Conservation (phyloP, 2,797 vertebrate species). For the Hoplostethus atlanticus region DNA sequence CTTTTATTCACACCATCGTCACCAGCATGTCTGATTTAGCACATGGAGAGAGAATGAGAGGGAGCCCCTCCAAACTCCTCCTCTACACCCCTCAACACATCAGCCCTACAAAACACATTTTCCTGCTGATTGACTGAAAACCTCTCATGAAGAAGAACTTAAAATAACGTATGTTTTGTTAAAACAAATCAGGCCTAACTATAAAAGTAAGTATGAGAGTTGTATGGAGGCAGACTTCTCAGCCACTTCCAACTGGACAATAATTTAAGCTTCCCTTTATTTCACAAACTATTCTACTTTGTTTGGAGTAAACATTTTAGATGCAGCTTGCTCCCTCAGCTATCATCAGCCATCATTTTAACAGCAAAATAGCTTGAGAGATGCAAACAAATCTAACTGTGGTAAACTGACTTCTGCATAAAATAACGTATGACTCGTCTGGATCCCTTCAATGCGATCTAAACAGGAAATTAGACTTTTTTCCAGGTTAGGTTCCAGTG, state of each 20-base stretch:
- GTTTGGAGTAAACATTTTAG: constrained; percentile 25
- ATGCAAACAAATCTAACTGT: background rate
- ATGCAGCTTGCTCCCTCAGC: background rate
- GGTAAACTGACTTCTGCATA: constrained; percentile 8
- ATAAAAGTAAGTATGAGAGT: background rate
- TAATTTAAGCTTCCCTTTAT: constrained; percentile 22
- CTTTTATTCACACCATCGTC: constrained; percentile 34
- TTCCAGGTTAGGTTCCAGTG: constrained; percentile 4
- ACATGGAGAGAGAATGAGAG: constrained; percentile 28
- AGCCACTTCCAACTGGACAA: constrained; percentile 2
- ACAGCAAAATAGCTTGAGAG: background rate
- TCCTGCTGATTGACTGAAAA: constrained; percentile 32
- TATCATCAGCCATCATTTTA: background rate
- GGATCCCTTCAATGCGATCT: constrained; percentile 15
- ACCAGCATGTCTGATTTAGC: constrained; percentile 20
- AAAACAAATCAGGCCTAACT: constrained; percentile 6
- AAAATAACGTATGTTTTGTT: constrained; percentile 18
- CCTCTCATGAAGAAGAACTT: constrained; percentile 21
- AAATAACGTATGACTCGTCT: background rate
- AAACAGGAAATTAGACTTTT: constrained; percentile 14
- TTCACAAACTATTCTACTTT: constrained; percentile 21
- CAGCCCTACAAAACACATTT: constrained; percentile 37
- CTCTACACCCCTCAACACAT: background rate
- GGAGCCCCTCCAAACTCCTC: constrained; percentile 19
- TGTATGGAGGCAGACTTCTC: background rate